A percentile compares a stretch with the other conserved stretches of the same genome.
phyloP scores from a whole-genome alignment of 1,140 invertebrate genomes.

The Rhopalosiphum maidis region DNA sequence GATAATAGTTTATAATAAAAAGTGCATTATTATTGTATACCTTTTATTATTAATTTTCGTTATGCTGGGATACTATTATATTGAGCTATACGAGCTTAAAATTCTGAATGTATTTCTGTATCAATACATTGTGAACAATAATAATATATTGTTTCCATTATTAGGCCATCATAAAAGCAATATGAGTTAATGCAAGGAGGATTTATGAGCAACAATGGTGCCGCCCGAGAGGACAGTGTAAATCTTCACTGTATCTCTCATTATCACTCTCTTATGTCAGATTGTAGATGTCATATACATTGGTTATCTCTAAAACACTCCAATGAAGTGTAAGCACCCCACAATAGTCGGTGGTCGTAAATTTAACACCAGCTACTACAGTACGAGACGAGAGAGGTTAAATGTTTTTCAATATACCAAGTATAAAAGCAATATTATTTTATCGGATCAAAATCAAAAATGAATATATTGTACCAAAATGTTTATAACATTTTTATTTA shows the following conservation, averaged over 20 bases:
- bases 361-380: not conserved
- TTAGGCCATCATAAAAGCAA: not conserved
- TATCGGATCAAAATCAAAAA: not conserved
- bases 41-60: not conserved
- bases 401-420: not conserved
- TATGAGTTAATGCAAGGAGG: not conserved
- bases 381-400: not conserved
- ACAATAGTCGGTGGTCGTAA: slow-evolving; percentile 10
- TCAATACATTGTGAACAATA: not conserved
- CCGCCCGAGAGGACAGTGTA: not conserved
- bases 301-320: slow-evolving; percentile 14
- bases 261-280: not conserved
- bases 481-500: not conserved
- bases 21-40: not conserved
- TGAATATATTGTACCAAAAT: not conserved
- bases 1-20: not conserved
- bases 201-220: not conserved
- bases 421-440: not conserved
- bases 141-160: not conserved
- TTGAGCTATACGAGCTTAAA: not conserved
- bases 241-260: slow-evolving; percentile 2
- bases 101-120: too few species aligned
- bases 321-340: not conserved
- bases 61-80: not conserved
- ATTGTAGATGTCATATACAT: not conserved